phyloP scores from a whole-genome alignment of 2,113 vertebrate genomes.

The Piprites chloris region DNA sequence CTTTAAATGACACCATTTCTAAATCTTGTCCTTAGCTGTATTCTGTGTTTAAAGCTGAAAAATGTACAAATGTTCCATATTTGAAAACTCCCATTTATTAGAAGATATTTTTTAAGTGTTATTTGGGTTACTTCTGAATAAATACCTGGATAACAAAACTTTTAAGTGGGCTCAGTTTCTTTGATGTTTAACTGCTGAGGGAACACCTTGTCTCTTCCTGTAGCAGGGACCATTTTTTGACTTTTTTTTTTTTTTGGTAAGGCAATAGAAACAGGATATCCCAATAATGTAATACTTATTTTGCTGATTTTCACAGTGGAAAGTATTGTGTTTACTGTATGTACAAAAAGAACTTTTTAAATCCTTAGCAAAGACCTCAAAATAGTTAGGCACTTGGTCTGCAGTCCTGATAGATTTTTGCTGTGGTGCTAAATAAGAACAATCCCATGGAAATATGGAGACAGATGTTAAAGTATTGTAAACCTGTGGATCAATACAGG shows the following conservation, averaged over 20 bases:
- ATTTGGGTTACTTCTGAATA: background rate
- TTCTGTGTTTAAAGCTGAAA: background rate
- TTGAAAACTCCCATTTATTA: background rate
- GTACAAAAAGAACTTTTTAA: background rate
- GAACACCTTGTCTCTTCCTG: background rate
- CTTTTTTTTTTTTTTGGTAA: background rate
- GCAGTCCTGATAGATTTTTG: background rate
- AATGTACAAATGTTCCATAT: background rate
- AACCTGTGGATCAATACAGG: background rate
- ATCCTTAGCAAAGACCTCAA: background rate
- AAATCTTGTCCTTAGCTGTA: background rate
- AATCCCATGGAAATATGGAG: background rate
- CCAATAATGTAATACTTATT: background rate
- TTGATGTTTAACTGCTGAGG: background rate
- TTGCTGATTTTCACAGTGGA: constrained; percentile 10
- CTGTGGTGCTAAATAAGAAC: background rate
- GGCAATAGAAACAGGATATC: background rate
- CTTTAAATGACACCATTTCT: background rate
- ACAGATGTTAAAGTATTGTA: background rate
- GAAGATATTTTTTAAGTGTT: background rate
- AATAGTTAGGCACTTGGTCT: background rate
- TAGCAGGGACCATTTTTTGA: background rate
- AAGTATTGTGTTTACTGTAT: background rate
- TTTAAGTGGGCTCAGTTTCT: background rate
- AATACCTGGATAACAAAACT: background rate